phyloP scores from a whole-genome alignment of 2,888 invertebrate genomes.

The Coleophora flavipennella region DNA sequence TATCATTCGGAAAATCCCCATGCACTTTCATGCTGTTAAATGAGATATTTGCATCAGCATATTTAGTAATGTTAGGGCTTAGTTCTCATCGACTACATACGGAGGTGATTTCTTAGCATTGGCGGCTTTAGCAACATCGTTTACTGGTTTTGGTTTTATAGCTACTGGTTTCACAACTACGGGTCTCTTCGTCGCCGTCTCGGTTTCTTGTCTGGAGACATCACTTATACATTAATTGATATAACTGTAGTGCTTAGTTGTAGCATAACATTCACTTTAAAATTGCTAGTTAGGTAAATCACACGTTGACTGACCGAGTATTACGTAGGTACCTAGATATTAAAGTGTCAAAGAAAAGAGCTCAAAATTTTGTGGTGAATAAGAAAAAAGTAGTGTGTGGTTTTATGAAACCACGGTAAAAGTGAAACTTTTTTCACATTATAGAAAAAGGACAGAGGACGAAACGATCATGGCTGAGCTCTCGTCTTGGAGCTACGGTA shows the following conservation, averaged over 20 bases:
- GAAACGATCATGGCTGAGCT: no score
- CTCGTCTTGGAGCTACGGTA: no score
- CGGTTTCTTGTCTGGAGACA: constrained; percentile 48
- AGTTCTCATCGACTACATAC: constrained; percentile 41
- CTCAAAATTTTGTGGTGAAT: no score
- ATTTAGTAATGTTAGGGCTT: constrained; percentile 23
- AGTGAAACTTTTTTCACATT: no score
- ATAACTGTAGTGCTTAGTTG: no score
- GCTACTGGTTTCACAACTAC: constrained; percentile 30
- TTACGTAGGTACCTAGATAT: neutral
- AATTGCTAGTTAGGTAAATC: no score
- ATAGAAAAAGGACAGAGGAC: no score
- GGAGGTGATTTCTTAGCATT: constrained; percentile 42
- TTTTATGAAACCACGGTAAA: no score
- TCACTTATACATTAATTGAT: constrained; percentile 27
- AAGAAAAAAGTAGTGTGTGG: no score
- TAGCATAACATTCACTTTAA: no score
- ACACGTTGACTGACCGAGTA: no score
- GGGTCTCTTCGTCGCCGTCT: constrained; percentile 41
- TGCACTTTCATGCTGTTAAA: constrained; percentile 12
- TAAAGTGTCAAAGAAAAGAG: neutral
- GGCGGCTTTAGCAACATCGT: constrained; percentile 38
- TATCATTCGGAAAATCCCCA: neutral
- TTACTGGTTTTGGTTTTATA: constrained; percentile 22
- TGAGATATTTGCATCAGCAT: constrained; percentile 6